Base-by-base conservation (phyloP, 2,797 vertebrate genomes). In the Pangasius djambal region DNA sequence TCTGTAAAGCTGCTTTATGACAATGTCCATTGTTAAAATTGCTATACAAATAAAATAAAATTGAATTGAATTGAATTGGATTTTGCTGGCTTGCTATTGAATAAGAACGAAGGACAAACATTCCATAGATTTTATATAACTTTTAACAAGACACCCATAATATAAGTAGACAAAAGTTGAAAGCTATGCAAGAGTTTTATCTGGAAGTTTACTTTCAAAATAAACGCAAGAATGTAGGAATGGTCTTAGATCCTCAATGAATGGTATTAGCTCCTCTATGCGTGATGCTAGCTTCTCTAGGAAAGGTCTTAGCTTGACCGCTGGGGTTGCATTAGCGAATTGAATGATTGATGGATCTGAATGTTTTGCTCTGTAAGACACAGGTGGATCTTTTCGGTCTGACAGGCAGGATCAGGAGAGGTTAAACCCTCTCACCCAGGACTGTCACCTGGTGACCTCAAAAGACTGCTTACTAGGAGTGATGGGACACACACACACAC, bases 331-430 rank as follows among this genome's bases (percentile, higher is more conserved):
- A 16, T 74, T 75, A 67, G 50, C 2, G 6, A 83, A 63, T 16
- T 40, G 7, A 83, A 25, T 85, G 70, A 83, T 70, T 89, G 75
- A 88, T 81, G 78, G 18, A 61, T 50, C 18, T 28, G 84, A 88
- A 87, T 86, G 79, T 87, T 79, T 70, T 40, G 34, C 40, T 93
- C 93, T 88, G 91, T 93, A 92, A 89, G 91, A 91, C 88, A 88
- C 87, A 85, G 87, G 69, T 87, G 91, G 89, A 94, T 91, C 91
- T 86, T 85, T 81, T 90, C 28, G 88, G 78, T 90, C 92, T 94
- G 92, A 93, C 94, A 94, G 91, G 52, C 87, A 12, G 92, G 94
- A 93, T 96, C 93, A 95, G 91, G 90, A 89, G 91, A 94, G 95
- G 94, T 96, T 95, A 95, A 94, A 92, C 89, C 93, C 86, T 89